A percentile compares a stretch with the other conserved stretches of the same genome.
Conservation (phyloP, 2,888 invertebrate species). For the Apotomis capreana region DNA sequence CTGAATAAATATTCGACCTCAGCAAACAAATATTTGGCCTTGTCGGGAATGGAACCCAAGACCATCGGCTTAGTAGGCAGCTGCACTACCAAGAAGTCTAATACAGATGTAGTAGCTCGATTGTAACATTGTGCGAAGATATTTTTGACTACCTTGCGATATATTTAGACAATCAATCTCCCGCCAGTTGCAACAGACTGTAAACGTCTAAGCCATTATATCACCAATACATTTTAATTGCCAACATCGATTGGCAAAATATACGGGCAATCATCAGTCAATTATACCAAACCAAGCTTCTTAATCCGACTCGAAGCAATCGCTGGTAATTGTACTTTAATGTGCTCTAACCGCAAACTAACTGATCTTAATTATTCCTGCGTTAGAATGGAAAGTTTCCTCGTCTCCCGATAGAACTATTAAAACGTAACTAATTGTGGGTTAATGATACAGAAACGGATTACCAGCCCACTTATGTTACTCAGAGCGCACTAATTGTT, state of each 20-base stretch:
- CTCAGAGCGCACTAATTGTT: slow-evolving; percentile 51
- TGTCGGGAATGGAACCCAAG: too few species aligned
- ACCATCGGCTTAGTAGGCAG: too few species aligned
- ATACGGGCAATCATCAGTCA: slow-evolving; percentile 37
- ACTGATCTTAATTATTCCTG: slow-evolving; percentile 74
- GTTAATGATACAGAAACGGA: slow-evolving; percentile 59
- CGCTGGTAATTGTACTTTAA: slow-evolving; percentile 63
- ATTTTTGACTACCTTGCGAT: not conserved
- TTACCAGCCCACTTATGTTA: slow-evolving; percentile 59
- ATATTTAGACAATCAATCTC: not conserved
- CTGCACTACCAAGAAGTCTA: too few species aligned
- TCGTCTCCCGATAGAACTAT: slow-evolving; percentile 58
- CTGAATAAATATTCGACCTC: too few species aligned
- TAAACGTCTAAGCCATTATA: slow-evolving; percentile 23
- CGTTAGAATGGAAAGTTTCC: slow-evolving; percentile 67
- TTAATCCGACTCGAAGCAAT: slow-evolving; percentile 49
- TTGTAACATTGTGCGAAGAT: not conserved
- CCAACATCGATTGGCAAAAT: slow-evolving; percentile 39
- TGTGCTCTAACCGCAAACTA: slow-evolving; percentile 64
- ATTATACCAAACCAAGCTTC: slow-evolving; percentile 45
- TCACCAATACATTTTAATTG: slow-evolving; percentile 38
- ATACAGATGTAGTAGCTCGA: too few species aligned
- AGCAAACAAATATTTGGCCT: too few species aligned
- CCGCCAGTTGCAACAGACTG: slow-evolving; percentile 33
- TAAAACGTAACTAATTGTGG: slow-evolving; percentile 69